Evolutionary conservation across 2,113 vertebrate genomes (phyloP), one percentile per base, ranked within the genome.

Genomic region (Hemiscyllium ocellatum): DNA sequence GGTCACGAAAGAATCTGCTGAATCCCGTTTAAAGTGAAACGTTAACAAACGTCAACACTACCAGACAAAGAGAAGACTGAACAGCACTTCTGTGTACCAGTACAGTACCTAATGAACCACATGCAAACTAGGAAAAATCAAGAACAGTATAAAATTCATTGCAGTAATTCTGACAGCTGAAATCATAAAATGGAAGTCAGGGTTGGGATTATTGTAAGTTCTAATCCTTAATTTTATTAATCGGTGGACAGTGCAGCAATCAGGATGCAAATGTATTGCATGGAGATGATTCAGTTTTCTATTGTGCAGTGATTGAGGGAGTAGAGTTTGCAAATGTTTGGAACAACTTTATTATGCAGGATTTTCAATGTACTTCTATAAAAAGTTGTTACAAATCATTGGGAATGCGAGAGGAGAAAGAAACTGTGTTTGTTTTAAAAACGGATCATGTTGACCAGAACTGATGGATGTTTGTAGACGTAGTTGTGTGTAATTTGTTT

Each of bases 91-190:
- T 70, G 94, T 95, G 13, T 95, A 72, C 94, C 94, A 95, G 94
- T 95, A 95, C 94, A 72, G 94, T 95, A 95, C 47, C 94, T 72
- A 95, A 72, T 95, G 94, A 95, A 95, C 94, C 68, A 72, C 42
- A 72, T 69, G 94, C 87, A 90, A 90, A 61, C 50, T 90, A 93
- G 65, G 65, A 90, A 87, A 91, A 66, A 66, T 95, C 66, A 50
- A 95, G 94, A 95, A 95, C 66, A 72, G 66, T 52, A 50, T 47
- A 47, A 95, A 33, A 72, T 50, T 70, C 94, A 95, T 50, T 72
- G 69, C 93, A 95, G 47, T 95, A 72, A 72, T 72, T 50, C 37
- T 72, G 94, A 42, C 94, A 95, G 94, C 37, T 95, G 94, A 95
- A 95, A 72, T 95, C 47, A 76, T 95, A 95, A 95, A 95, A 72